phyloP scores from a whole-genome alignment of 1,140 invertebrate species.

The Hylaeus volcanicus region DNA sequence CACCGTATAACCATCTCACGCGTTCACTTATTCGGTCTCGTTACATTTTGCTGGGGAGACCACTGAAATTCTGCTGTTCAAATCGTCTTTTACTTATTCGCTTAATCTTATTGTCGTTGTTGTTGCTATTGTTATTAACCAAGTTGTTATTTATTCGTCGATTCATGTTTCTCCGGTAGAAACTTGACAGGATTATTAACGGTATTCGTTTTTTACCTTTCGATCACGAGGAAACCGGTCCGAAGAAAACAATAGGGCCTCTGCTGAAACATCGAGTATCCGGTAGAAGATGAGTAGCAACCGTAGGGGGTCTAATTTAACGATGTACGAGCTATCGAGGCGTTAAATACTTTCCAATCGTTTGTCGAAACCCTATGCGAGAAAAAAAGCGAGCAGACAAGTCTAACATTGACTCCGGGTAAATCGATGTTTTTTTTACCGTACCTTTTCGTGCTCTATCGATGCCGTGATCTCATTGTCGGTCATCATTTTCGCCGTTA shows the following conservation, averaged over 20 bases:
- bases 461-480: conserved; percentile 13
- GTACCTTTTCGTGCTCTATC: conserved; percentile 30
- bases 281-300: conserved; percentile 47
- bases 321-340: conserved; percentile 35
- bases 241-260: conserved; percentile 46
- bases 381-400: conserved; percentile 20
- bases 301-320: conserved; percentile 52
- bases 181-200: conserved; percentile 29
- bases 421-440: conserved; percentile 39
- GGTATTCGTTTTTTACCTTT: not conserved
- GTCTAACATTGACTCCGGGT: not conserved
- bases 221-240: conserved; percentile 34
- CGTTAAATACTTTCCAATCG: conserved; percentile 64
- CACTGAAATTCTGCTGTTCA: not conserved
- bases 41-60: conserved; percentile 63
- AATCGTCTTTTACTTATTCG: not conserved
- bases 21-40: conserved; percentile 64
- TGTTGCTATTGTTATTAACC: not conserved
- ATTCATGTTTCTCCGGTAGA: not conserved
- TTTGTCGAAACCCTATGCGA: conserved; percentile 17
- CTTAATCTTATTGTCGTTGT: not conserved
- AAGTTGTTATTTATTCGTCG: not conserved
- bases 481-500: conserved; percentile 49
- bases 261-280: conserved; percentile 32
- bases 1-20: conserved; percentile 53